Evolutionary conservation across 2,797 vertebrate species (phyloP), one percentile per base, ranked within the genome.

Genomic region (Amniataba percoides): DNA sequence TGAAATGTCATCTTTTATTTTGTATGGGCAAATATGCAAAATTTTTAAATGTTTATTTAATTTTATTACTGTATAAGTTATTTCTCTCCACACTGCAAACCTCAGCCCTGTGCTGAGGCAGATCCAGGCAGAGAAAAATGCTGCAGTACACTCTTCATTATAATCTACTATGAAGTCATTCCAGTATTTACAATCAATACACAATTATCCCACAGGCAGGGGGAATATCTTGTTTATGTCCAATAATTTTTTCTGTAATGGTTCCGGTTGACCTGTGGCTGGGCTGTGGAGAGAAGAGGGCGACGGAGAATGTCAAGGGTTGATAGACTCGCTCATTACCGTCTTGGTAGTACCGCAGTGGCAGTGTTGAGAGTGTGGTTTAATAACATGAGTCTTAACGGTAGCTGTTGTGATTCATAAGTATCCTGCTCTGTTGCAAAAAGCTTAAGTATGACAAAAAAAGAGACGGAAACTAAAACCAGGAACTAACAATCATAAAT

Each of bases 141-240:
- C 81, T 82, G 90, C 87, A 78, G 67, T 82, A 72, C 71, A 82
- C 83, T 86, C 57, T 88, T 92, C 77, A 87, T 89, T 89, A 88
- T 90, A 86, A 94, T 91, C 74, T 86, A 90, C 89, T 82, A 63
- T 65, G 70, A 88, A 88, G 72, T 74, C 56, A 64, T 88, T 92
- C 83, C 73, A 91, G 93, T 94, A 92, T 93, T 93, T 90, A 88
- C 80, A 95, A 94, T 95, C 94, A 93, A 94, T 95, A 94, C 72
- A 82, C 88, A 94, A 94, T 95, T 93, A 94, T 91, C 79, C 82
- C 66, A 72, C 68, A 80, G 61, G 76, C 88, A 79, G 78, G 42
- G 56, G 40, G 39, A 83, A 91, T 89, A 82, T 94, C 81, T 94
- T 91, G 88, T 93, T 91, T 88, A 92, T 80, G 89, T 78, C 74